Evolutionary conservation across 1,140 invertebrate species (phyloP).

Genomic region (Alviniconcha marisindica): DNA sequence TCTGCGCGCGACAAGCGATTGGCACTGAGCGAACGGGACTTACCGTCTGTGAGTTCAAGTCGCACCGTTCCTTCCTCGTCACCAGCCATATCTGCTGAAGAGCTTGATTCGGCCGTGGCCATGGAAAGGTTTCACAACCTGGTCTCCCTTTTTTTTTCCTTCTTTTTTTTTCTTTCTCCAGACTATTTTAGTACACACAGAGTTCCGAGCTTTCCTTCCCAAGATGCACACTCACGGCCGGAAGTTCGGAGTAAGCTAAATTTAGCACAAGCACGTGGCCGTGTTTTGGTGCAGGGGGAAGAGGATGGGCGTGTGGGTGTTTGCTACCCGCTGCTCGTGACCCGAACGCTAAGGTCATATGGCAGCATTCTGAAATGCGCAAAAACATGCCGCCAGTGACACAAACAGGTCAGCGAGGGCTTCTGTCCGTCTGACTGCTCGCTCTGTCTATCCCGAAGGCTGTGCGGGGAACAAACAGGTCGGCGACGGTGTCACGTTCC

Average conservation of each 20-base stretch:
- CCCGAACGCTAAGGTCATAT: too few species aligned
- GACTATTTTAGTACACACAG: conserved; percentile 21
- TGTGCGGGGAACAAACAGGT: too few species aligned
- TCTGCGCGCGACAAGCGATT: neutral
- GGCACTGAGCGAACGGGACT: neutral
- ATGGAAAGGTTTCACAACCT: conserved; percentile 20
- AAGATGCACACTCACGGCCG: conserved; percentile 1
- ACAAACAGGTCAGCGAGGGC: too few species aligned
- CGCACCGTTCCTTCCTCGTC: conserved; percentile 3
- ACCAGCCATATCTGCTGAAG: conserved; percentile 5
- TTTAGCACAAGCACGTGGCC: conserved; percentile 14
- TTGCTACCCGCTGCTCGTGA: too few species aligned
- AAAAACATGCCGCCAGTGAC: too few species aligned
- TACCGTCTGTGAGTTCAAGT: conserved; percentile 15
- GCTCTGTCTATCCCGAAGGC: too few species aligned
- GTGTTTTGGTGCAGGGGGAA: neutral
- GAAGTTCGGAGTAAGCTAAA: neutral
- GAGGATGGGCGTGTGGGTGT: neutral
- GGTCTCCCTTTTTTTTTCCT: too few species aligned
- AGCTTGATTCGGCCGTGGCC: conserved; percentile 4
- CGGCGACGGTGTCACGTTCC: too few species aligned
- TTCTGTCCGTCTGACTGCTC: too few species aligned
- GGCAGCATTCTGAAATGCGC: too few species aligned
- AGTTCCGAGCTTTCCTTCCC: conserved; percentile 23
- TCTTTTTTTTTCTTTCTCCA: neutral